Conservation (phyloP, 1,140 invertebrate species). For the Plectus sambesii region DNA sequence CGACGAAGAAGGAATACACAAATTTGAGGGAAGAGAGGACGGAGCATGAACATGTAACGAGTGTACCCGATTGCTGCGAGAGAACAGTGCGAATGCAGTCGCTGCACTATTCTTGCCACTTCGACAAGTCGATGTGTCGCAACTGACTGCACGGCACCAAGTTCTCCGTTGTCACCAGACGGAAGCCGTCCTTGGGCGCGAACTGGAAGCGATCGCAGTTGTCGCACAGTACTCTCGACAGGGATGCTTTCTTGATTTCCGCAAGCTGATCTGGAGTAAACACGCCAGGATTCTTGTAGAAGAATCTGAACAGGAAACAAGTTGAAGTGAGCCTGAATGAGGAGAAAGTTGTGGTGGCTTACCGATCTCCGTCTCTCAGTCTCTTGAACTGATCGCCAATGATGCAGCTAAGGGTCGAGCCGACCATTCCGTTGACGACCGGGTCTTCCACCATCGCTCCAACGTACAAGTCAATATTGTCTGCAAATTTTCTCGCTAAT, state of each 20-base stretch:
- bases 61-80: too few species aligned
- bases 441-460: conserved; percentile 59
- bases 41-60: not conserved
- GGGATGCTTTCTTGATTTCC: conserved; percentile 59
- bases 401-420: conserved; percentile 74
- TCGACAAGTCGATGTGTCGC: conserved; percentile 34
- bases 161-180: conserved; percentile 25
- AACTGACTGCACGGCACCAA: conserved; percentile 31
- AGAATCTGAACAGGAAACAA: conserved; percentile 55
- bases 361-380: conserved; percentile 55
- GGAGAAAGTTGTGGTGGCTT: conserved; percentile 3
- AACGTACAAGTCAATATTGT: conserved; percentile 90
- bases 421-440: conserved; percentile 51
- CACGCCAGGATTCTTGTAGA: conserved; percentile 76
- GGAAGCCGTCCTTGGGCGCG: conserved; percentile 39
- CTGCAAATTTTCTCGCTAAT: conserved; percentile 47
- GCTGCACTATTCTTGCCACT: conserved; percentile 33
- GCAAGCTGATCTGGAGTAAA: conserved; percentile 65
- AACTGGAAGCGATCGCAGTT: conserved; percentile 58
- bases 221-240: conserved; percentile 65
- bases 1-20: not conserved
- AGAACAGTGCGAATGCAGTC: too few species aligned
- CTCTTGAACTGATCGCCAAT: conserved; percentile 82
- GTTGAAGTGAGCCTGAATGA: conserved; percentile 1
- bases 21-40: not conserved